Evolutionary conservation across 2,797 vertebrate genomes (phyloP).

Genomic region (Liasis olivaceus): DNA sequence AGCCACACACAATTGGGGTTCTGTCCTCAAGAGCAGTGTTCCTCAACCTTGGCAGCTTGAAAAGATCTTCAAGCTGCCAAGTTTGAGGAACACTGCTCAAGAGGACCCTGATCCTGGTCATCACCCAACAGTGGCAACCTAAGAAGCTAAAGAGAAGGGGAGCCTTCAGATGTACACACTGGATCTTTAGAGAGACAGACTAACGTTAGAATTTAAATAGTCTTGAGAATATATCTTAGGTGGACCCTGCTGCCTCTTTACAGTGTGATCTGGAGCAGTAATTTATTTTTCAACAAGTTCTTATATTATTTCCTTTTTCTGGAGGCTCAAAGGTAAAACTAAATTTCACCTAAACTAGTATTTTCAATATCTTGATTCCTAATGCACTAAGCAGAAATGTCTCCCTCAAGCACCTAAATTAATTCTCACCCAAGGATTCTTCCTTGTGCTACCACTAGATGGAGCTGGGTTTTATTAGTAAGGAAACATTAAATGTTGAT

Average conservation of each 20-base stretch:
- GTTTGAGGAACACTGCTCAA: too few relatives aligned
- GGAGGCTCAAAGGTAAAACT: background rate
- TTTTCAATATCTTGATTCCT: too few relatives aligned
- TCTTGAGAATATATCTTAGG: background rate
- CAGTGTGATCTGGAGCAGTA: background rate
- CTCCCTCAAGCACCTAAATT: background rate
- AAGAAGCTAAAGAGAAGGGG: background rate
- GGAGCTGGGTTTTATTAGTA: background rate
- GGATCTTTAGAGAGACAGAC: background rate
- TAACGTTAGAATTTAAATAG: background rate
- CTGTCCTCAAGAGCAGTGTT: too few relatives aligned
- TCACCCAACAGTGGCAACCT: background rate
- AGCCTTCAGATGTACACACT: background rate
- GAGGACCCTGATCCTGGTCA: background rate
- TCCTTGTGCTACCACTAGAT: background rate
- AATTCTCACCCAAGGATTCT: background rate
- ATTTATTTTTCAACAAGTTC: background rate
- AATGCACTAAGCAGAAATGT: background rate
- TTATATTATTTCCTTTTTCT: background rate
- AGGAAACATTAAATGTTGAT: background rate
- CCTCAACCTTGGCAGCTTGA: too few relatives aligned
- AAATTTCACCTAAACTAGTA: background rate
- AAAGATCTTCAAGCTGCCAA: too few relatives aligned
- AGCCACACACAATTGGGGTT: background rate
- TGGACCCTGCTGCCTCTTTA: background rate